Evolutionary conservation across 2,113 vertebrate species (phyloP), one percentile per base, ranked within the genome.

Genomic region (Sakesphorus luctuosus): DNA sequence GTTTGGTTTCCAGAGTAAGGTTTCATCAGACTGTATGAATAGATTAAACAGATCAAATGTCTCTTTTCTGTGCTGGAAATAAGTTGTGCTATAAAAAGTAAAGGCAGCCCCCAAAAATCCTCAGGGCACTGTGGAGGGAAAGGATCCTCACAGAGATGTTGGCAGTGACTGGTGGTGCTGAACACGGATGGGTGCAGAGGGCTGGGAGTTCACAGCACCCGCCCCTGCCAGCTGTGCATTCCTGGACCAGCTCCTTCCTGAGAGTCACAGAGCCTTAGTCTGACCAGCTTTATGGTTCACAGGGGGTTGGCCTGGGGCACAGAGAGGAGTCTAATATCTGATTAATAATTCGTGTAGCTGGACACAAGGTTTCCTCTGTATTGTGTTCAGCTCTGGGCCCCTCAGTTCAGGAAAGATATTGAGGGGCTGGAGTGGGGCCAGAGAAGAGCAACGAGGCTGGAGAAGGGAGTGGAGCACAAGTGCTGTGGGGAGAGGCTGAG

Each of bases 121-220:
- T 36, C 36, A 9, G 24, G 38, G 38, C 18, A 9, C 13, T 25
- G 9, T 18, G 56, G 21, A 38, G 65, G 62, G 46, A 67, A 78
- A 83, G 44, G 24, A 25, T 47, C 29, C 53, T 61, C 43, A 20
- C 7, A 8, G 8, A 26, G 52, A 7, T 35, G 56, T 53, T n/a
- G 55, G 55, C 53, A 62, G 38, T 3, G 18, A 26, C 26, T 1
- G 16, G 0, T 20, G 38, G 20, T 63, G 56, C 5, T 63, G 66
- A 68, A 44, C 26, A 6, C 0, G 13, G 80, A 6, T 4, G 40
- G 25, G 18, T 33, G 47, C 49, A 46, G 53, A 67, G 50, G 35
- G 44, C 18, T 38, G 26, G 0, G 14, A 84, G 47, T 1, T 15
- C 43, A 19, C 33, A 72, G 49, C 40, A 53, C 2, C 28, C 4